phyloP scores from a whole-genome alignment of 1,140 invertebrate genomes.

The Drosophila erecta region DNA sequence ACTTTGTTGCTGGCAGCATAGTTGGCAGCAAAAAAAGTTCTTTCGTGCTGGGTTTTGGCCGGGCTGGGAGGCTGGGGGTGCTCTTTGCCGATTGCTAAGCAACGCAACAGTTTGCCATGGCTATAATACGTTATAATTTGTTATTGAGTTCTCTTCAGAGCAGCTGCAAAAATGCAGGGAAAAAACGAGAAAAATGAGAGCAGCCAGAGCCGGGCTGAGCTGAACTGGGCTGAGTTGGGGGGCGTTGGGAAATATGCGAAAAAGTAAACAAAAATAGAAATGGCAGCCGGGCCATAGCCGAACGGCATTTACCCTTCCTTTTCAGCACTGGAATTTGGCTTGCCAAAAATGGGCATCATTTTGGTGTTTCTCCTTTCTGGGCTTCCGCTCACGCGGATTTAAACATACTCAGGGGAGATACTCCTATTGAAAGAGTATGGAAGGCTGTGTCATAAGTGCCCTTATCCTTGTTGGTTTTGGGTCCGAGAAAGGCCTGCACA shows the following conservation, averaged over 20 bases:
- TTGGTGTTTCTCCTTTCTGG: not conserved
- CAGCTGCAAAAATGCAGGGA: constrained; percentile 75
- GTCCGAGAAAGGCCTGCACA: constrained; percentile 37
- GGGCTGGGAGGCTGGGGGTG: constrained; percentile 19
- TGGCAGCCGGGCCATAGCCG: not conserved
- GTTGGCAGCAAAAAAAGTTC: constrained; percentile 45
- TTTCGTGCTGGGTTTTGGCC: constrained; percentile 24
- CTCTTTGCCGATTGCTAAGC: constrained; percentile 71
- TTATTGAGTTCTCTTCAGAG: constrained; percentile 82
- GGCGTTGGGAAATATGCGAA: constrained; percentile 32
- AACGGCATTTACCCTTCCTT: constrained; percentile 13
- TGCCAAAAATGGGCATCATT: not conserved
- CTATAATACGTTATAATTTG: constrained; percentile 84
- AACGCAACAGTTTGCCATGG: constrained; percentile 84
- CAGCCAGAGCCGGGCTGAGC: constrained; percentile 20
- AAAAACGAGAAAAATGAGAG: constrained; percentile 16
- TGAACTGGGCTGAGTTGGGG: not conserved
- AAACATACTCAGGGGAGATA: not conserved
- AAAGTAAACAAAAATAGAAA: constrained; percentile 58
- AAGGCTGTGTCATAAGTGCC: constrained; percentile 35
- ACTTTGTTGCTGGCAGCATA: constrained; percentile 79
- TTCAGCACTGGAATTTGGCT: not conserved
- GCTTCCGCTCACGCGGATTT: constrained; percentile 1
- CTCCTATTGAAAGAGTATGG: constrained; percentile 14
- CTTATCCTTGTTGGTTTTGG: constrained; percentile 44